Base-by-base conservation (phyloP, 2,113 vertebrate genomes). In the Myotis davidii region DNA sequence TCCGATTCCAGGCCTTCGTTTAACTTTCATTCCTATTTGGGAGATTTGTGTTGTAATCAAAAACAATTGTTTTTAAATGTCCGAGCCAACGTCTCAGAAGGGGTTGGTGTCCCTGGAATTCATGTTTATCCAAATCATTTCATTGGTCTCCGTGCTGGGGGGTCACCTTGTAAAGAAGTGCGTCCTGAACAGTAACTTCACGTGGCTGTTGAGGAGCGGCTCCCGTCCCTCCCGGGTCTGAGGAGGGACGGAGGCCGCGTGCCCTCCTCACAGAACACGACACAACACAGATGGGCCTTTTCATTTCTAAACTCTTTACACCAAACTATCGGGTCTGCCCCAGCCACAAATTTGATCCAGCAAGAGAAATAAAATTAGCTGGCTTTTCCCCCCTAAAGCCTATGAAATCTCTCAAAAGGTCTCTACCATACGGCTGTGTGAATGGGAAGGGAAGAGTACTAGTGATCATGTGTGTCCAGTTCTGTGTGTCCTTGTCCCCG, bases 341-440 rank as follows among this genome's bases (percentile, higher is more conserved):
- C 56, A 3, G 1, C 9, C 10, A 0, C 6, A 16, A 18, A 5
- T 37, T 17, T 20, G 34, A n/a, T 21, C 37, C n/a, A 64, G 37
- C 81, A 13, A 37, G 42, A 72, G 52, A 37, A 67, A n/a, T 42
- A 29, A 21, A 78, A 3, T 72, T 12, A 25, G 45, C 64, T 29
- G 32, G 29, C 25, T 32, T 64, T 17, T 11, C 54, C 48, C 21
- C n/a, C 42, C 29, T 50, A 10, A 42, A 37, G 25, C 52, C 48
- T 21, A 0, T 29, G 45, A 91, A 23, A 42, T 56, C 9, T 64
- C 5, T 52, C 50, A 0, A 0, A 73, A 77, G 48, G 21, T 21
- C 17, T 61, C 11, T 16, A 0, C 17, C 67, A 17, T 90, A 56
- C 48, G 17, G 10, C 77, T 27, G 0, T 6, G 6, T 3, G 5